Percentiles rank a stretch among this genome's conserved stretches.
phyloP scores from a whole-genome alignment of 2,888 invertebrate genomes.

The Chymomyza fuscimana region DNA sequence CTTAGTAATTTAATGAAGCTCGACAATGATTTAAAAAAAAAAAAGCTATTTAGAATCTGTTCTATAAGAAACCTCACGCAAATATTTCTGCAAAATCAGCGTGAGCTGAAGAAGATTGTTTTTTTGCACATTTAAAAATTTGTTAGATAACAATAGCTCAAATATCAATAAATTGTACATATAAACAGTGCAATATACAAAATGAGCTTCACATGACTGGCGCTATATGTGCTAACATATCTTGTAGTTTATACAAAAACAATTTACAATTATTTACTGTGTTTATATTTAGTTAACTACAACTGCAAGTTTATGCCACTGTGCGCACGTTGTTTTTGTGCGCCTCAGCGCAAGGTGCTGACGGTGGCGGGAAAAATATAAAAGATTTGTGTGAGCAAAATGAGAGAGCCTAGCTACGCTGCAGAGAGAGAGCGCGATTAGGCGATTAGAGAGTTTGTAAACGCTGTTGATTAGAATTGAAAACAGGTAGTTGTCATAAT shows the following conservation, averaged over 20 bases:
- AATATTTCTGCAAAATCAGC: no score
- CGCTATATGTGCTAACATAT: not conserved
- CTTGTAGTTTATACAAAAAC: not conserved
- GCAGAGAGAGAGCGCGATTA: not conserved
- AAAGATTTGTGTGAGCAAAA: conserved; percentile 44
- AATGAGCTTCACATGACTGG: no score
- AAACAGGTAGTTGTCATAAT: conserved; percentile 61
- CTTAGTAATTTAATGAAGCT: no score
- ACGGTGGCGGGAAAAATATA: conserved; percentile 70
- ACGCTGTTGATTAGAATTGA: conserved; percentile 59
- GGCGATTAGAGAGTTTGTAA: conserved; percentile 13
- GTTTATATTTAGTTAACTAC: not conserved
- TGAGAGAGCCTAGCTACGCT: not conserved
- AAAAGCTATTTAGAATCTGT: no score
- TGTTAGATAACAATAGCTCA: not conserved
- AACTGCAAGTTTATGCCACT: conserved; percentile 31
- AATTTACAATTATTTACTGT: not conserved
- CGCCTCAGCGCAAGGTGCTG: conserved; percentile 63
- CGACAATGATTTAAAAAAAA: no score
- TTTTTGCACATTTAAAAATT: not conserved
- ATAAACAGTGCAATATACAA: no score
- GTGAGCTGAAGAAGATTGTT: no score
- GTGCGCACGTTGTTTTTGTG: conserved; percentile 68
- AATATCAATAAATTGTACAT: not conserved
- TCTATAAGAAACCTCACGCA: no score